Base-by-base conservation (phyloP, 2,888 invertebrate genomes). In the Anorthoa munda region DNA sequence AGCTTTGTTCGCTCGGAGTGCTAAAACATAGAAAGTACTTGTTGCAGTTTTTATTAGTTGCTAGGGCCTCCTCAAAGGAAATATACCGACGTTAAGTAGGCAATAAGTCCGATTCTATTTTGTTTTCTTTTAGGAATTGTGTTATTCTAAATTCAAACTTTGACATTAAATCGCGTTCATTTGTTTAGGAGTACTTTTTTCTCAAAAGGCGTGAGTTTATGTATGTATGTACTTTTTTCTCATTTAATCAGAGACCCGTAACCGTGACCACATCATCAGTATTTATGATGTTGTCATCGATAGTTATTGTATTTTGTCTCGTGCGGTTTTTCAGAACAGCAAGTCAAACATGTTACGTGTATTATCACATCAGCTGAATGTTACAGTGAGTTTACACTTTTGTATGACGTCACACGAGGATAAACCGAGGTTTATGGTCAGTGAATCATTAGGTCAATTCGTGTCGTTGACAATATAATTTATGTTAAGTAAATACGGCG, bases 401-500 rank as follows among this genome's bases (percentile, higher is more conserved):
- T 87, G 86, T 90, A 89, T 94, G 92, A 93, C 95, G 94, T 95
- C 95, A 94, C 87, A 91, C 86, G 88, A 94, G 95, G 95, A 95
- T 95, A 95, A 95, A 89, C 89, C 81, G 86, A 90, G 90, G 92
- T 92, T 93, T 94, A 93, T 94, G 94, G 94, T 92, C 91, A 94
- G 90, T 95, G 95, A 95, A 93, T 95, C 95, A 95, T 94, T 95
- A 92, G 95, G 95, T 95, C 95, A 94, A 94, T 92, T 90, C 88
- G 88, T 92, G 93, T 93, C 94, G 93, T 94, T 94, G 94, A 94
- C 95, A 94, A 95, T 93, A 90, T 93, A 91, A 94, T 92, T 90
- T 93, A 89, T 94, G 93, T 89, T 92, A 94, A 92, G 90, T 91
- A 92, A 93, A 94, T 88, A 90, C 84, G 77, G 88, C 88, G 88